Percentiles rank a stretch among this genome's conserved stretches.
Conservation (phyloP, 2,797 vertebrate genomes). For the Chaetodon trifasciatus region DNA sequence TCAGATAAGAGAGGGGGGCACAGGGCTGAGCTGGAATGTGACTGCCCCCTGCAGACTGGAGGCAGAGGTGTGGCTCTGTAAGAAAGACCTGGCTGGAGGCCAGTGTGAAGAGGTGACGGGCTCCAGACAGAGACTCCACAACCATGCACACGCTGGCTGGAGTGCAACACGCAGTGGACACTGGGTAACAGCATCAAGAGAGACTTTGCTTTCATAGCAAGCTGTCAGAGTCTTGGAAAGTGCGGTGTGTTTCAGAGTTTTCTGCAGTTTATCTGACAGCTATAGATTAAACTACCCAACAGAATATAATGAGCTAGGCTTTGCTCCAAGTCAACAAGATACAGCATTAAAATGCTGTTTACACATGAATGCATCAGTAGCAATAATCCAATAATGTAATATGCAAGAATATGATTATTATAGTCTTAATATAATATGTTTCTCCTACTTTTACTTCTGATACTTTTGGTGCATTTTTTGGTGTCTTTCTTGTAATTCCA, state of each 20-base stretch:
- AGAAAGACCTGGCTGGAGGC: conserved; percentile 64
- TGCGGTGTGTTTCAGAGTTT: too few species aligned
- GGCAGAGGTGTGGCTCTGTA: conserved; percentile 87
- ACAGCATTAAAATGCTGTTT: background rate
- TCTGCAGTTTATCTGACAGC: background rate
- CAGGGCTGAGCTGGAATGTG: conserved; percentile 81
- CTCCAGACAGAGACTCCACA: conserved; percentile 67
- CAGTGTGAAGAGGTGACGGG: conserved; percentile 72
- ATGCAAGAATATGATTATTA: too few species aligned
- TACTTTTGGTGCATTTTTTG: too few species aligned
- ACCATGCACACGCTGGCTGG: conserved; percentile 51
- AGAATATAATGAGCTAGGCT: background rate
- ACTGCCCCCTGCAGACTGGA: conserved; percentile 83
- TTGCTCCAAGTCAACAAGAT: background rate
- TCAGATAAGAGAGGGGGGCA: background rate
- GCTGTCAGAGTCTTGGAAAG: background rate
- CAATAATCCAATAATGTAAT: too few species aligned
- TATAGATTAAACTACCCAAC: background rate
- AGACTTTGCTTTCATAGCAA: background rate
- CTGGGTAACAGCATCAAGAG: conserved; percentile 67
- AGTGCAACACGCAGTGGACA: conserved; percentile 16
- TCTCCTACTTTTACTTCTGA: too few species aligned
- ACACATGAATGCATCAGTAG: too few species aligned
- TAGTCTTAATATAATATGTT: too few species aligned
- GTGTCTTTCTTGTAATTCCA: too few species aligned